Percentiles rank a stretch among this genome's conserved stretches.
Conservation (phyloP, 2,888 invertebrate species). For the Salpingus planirostris region DNA sequence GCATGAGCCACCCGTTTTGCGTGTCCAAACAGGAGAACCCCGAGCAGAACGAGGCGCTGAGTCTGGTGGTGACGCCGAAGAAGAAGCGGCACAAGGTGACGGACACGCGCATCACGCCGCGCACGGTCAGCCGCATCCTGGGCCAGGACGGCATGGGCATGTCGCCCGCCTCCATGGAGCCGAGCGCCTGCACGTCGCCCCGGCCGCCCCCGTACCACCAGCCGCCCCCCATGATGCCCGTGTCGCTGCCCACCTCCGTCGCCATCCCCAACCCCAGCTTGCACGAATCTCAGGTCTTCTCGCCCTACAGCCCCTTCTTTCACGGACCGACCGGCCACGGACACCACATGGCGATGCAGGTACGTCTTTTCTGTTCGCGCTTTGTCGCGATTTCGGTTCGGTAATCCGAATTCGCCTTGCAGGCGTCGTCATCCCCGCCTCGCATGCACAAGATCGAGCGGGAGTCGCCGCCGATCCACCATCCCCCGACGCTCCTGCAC, state of each 20-base stretch:
- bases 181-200: constrained; percentile 53
- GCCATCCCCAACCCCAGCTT: constrained; percentile 94
- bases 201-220: constrained; percentile 54
- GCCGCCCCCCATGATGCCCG: constrained; percentile 75
- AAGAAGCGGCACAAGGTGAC: constrained; percentile 97
- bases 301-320: constrained; percentile 86
- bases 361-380: too few species aligned
- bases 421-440: constrained; percentile 51
- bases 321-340: constrained; percentile 48
- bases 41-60: constrained; percentile 89
- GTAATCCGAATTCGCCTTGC: too few species aligned
- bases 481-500: constrained; percentile 77
- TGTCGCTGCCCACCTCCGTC: constrained; percentile 87
- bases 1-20: constrained; percentile 49
- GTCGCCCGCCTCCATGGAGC: constrained; percentile 55
- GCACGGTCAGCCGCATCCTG: constrained; percentile 79
- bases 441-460: constrained; percentile 61
- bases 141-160: constrained; percentile 70
- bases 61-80: constrained; percentile 89
- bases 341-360: constrained; percentile 44
- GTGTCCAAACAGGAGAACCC: constrained; percentile 57
- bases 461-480: constrained; percentile 77
- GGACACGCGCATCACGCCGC: constrained; percentile 83
- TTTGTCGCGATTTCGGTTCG: too few species aligned
- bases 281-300: constrained; percentile 89